Evolutionary conservation across 2,797 vertebrate genomes (phyloP).

Genomic region (Gephyroberyx darwinii): DNA sequence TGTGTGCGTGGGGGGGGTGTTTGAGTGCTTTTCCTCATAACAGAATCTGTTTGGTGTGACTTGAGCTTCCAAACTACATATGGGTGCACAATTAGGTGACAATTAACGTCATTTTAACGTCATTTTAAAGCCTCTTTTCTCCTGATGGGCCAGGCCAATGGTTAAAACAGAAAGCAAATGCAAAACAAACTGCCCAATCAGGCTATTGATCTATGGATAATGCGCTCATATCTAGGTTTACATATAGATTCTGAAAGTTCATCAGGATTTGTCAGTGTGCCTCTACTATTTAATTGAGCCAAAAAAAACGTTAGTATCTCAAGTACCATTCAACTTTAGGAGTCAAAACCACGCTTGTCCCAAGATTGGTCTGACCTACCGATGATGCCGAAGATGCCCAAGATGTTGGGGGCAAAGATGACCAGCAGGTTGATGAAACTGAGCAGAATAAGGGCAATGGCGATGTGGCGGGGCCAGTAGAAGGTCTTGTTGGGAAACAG

Average conservation of each 20-base stretch:
- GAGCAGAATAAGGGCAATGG: constrained; percentile 88
- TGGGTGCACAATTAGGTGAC: no score
- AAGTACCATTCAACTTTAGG: background rate
- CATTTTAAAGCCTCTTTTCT: no score
- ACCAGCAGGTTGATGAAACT: constrained; percentile 93
- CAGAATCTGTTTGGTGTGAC: no score
- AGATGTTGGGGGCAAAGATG: constrained; percentile 96
- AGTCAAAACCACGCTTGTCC: background rate
- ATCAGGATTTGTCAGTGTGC: background rate
- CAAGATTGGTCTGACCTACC: constrained; percentile 80
- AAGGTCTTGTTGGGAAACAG: constrained; percentile 93
- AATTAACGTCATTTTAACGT: no score
- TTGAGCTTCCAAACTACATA: no score
- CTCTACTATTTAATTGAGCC: background rate
- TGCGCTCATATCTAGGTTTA: no score
- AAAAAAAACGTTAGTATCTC: background rate
- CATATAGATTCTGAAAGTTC: background rate
- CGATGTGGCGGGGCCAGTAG: constrained; percentile 90
- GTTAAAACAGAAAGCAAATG: no score
- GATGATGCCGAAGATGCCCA: constrained; percentile 96
- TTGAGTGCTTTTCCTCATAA: no score
- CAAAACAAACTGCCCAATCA: no score
- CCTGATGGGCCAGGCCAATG: no score
- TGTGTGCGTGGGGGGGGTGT: no score
- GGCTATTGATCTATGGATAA: no score